Base-by-base conservation (phyloP, 2,888 invertebrate genomes). In the Opisthograptis luteolata region DNA sequence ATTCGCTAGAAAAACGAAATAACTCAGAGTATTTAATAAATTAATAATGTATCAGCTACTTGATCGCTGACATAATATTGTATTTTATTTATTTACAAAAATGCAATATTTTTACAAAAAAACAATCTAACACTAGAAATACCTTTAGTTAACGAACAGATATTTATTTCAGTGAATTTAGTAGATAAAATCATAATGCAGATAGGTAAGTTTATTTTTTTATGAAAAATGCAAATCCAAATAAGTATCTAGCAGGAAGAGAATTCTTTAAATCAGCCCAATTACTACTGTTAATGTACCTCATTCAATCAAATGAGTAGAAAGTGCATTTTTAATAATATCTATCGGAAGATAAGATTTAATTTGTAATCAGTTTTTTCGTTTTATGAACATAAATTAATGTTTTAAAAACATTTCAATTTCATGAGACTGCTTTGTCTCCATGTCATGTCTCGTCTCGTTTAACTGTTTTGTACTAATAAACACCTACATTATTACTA, bases 61-160 rank as follows among this genome's bases (percentile, higher is more conserved):
- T 76, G 76, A 74, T 64, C 72, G 73, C 70, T 70, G 70, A 78
- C 72, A 64, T 69, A 70, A 67, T 66, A 66, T 70, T 69, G 70
- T 70, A 71, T 84, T 86, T 83, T 87, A 87, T 83, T 85, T 88
- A 89, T 89, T 87, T 89, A 87, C 86, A 88, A 87, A n/a, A 88
- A 89, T 88, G 87, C 87, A 86, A 73, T 76, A 76, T 78, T 79
- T 73, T 79, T 79, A 80, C 75, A 77, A 79, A 79, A 39, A 64
- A 76, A 72, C 60, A 55, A 36, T 66, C 59, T 64, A 68, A 73
- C 60, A 19, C 37, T 52, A 45, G 40, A 51, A 24, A 40, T 50
- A 50, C 44, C 42, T 36, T 42, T 17, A 31, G 28, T 35, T 35
- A 39, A 27, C 27, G 39, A 22, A 42, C 43, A 40, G 28, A 30